phyloP scores from a whole-genome alignment of 2,113 vertebrate genomes.

The Myotis davidii region DNA sequence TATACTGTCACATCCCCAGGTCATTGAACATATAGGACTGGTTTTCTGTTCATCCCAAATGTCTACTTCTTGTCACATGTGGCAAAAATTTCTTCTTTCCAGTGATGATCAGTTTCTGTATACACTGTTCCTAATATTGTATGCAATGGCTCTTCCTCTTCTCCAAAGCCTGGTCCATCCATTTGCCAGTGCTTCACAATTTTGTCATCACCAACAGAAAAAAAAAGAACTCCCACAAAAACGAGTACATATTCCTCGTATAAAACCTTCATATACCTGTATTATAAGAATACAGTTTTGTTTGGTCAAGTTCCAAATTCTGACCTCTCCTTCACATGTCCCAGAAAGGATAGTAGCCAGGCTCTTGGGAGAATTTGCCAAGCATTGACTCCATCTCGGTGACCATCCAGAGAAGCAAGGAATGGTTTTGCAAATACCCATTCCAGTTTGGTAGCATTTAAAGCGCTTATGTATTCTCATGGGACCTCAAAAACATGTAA shows the following conservation, averaged over 20 bases:
- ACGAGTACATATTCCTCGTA: conserved; percentile 92
- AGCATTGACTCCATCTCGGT: conserved; percentile 95
- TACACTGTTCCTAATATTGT: conserved; percentile 95
- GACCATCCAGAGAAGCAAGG: conserved; percentile 95
- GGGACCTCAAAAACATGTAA: conserved; percentile 96
- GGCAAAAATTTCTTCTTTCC: conserved; percentile 91
- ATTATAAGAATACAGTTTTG: conserved; percentile 91
- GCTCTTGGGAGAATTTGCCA: conserved; percentile 93
- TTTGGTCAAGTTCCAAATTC: conserved; percentile 94
- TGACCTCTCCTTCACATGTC: conserved; percentile 97
- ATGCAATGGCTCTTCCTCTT: conserved; percentile 93
- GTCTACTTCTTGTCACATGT: conserved; percentile 97
- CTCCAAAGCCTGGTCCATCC: conserved; percentile 89
- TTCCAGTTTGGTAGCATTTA: conserved; percentile 96
- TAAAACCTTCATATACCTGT: conserved; percentile 97
- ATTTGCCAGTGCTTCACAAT: conserved; percentile 98
- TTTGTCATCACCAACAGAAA: conserved; percentile 97
- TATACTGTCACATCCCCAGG: conserved; percentile 97
- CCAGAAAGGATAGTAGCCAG: conserved; percentile 94
- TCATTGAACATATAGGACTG: conserved; percentile 94
- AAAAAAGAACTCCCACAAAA: conserved; percentile 95
- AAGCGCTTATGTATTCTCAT: conserved; percentile 93
- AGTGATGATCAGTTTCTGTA: conserved; percentile 97
- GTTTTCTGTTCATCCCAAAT: conserved; percentile 98
- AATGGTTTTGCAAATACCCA: conserved; percentile 97